Percentiles rank a stretch among this genome's conserved stretches.
Conservation (phyloP, 2,113 vertebrate genomes). For the Toxotes jaculatrix region DNA sequence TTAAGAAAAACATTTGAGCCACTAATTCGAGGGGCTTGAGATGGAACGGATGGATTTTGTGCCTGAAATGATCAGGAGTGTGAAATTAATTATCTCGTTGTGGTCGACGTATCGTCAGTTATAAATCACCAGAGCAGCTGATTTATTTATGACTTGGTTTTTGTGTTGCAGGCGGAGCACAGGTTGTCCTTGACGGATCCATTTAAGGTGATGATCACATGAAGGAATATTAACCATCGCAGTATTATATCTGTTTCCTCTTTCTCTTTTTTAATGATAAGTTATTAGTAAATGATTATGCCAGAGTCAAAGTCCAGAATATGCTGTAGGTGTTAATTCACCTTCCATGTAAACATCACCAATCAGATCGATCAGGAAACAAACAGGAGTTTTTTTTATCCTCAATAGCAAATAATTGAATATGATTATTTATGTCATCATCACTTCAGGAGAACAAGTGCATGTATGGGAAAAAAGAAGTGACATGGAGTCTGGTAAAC, state of each 20-base stretch:
- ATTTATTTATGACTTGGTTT: not conserved
- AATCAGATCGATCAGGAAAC: not conserved
- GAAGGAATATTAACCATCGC: conserved; percentile 14
- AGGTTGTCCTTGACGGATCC: conserved; percentile 55
- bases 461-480: too few relatives aligned
- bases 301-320: not conserved
- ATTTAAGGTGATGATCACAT: conserved; percentile 43
- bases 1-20: not conserved
- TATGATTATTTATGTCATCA: not conserved
- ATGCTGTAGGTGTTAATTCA: conserved; percentile 7
- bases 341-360: not conserved
- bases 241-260: not conserved
- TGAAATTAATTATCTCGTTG: not conserved
- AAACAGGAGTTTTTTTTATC: too few relatives aligned
- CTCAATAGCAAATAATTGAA: too few relatives aligned
- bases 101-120: not conserved
- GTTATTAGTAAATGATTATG: too few relatives aligned
- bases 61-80: not conserved
- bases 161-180: conserved; percentile 64
- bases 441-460: not conserved
- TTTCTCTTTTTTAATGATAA: too few relatives aligned
- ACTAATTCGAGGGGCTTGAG: not conserved
- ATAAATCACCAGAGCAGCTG: not conserved
- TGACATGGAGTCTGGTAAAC: not conserved
- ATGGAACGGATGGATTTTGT: not conserved